Evolutionary conservation across 2,888 invertebrate genomes (phyloP), one percentile per base, ranked within the genome.

Genomic region (Drosophila ezoana): DNA sequence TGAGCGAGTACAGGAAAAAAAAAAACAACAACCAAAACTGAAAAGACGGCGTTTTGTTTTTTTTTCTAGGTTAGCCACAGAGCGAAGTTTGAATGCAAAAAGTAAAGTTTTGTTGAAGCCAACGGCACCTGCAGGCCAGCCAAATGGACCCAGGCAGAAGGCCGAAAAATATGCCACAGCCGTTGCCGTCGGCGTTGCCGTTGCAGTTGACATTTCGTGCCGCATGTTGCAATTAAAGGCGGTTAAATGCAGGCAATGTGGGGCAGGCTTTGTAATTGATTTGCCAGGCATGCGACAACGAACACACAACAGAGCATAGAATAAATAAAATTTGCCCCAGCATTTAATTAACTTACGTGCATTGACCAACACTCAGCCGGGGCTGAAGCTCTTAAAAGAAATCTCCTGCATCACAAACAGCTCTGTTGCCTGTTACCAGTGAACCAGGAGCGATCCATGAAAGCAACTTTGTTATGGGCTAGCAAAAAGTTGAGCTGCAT

Each of bases 11-110:
- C 71, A 54, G 48, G 58, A 72, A 69, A 72, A 59, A 72, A 59
- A 44, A 47, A 37, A 37, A 68, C 33, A 41, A 8, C 13, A 59
- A 40, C 14, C 41, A 52, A 53, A 66, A 58, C 57, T 58, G 65
- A 61, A 70, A 59, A 61, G 58, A 47, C 53, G 60, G 37, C 48
- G 40, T 74, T 65, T 32, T 47, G 43, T 66, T 5, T 20, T 76
- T 65, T 68, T 76, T 82, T 82, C 79, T 82, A 82, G 81, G 88
- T 79, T 88, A 88, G 79, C 72, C 86, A 53, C 85, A 74, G 51
- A 64, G 53, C 47, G 20, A 38, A 43, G 62, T 41, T 67, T 65
- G 62, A 72, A 73, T 62, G 57, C 69, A 33, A 61, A 63, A 63
- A 63, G 45, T 57, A 43, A 53, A 65, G 47, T 41, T 61, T 53